These are phyloP conservation scores for Triplophysa bombifrons DNA, from an alignment of 2,797 vertebrate species.

Conservation along the genomic window DNA sequence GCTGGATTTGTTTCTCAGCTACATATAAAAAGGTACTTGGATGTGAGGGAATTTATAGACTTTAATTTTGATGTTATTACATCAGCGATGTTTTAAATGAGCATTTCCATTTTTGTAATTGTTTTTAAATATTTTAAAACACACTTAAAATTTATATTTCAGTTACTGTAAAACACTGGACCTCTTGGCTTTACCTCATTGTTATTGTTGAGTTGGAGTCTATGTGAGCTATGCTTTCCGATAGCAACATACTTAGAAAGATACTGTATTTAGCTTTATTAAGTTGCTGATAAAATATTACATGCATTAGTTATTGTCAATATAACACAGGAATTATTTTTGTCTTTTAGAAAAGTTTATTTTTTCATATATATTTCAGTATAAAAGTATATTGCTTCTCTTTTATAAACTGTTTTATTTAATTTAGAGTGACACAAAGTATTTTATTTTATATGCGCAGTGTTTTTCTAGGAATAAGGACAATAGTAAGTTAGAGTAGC, in stretches of 20 bases:
- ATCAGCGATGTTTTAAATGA: neutral
- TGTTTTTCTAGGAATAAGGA: slow-evolving; percentile 11
- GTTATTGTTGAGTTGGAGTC: slow-evolving; percentile 18
- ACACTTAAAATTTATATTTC: neutral
- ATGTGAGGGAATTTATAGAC: slow-evolving; percentile 1
- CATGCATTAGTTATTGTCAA: neutral
- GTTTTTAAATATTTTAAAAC: neutral
- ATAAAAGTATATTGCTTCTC: neutral
- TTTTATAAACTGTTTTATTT: neutral
- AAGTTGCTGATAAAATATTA: neutral
- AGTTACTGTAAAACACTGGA: slow-evolving; percentile 18
- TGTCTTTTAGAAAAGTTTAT: slow-evolving; percentile 5
- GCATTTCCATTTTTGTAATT: neutral
- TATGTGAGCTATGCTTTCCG: slow-evolving; percentile 31
- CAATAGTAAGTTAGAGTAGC: neutral
- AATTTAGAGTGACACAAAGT: neutral
- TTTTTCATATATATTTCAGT: slow-evolving; percentile 30
- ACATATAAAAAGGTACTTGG: slow-evolving; percentile 14
- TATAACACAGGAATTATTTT: slow-evolving; percentile 7
- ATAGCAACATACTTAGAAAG: neutral
- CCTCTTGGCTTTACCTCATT: slow-evolving; percentile 10
- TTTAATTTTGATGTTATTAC: neutral
- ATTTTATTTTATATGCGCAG: slow-evolving; percentile 10
- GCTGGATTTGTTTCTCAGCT: slow-evolving; percentile 4
- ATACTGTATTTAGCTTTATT: neutral